A percentile compares a stretch with the other conserved stretches of the same genome.
Evolutionary conservation across 2,888 invertebrate genomes (phyloP).

Genomic region (Leptinotarsa juncta): DNA sequence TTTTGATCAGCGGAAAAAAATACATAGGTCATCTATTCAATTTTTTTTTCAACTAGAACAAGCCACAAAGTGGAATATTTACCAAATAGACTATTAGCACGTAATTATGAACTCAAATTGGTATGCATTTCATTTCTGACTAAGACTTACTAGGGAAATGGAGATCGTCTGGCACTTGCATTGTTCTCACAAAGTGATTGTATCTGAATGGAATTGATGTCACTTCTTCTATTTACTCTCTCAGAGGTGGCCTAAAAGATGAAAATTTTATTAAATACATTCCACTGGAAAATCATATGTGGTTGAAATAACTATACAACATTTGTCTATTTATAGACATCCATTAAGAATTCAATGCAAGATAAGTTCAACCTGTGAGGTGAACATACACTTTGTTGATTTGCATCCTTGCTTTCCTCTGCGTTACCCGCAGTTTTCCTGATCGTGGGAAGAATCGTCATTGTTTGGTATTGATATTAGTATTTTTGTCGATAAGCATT

Average conservation of each 20-base stretch:
- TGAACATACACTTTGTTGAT: conserved; percentile 61
- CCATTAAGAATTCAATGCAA: conserved; percentile 38
- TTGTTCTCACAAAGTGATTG: conserved; percentile 52
- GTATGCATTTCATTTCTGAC: background rate
- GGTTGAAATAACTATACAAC: conserved; percentile 18
- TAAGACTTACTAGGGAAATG: conserved; percentile 56
- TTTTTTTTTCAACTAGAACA: too few relatives aligned
- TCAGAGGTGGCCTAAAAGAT: conserved; percentile 59
- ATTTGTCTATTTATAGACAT: conserved; percentile 44
- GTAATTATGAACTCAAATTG: background rate
- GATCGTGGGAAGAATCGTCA: conserved; percentile 65
- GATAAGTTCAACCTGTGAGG: conserved; percentile 23
- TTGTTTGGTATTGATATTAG: conserved; percentile 40
- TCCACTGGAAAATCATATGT: conserved; percentile 27
- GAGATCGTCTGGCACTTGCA: conserved; percentile 53
- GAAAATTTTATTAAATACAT: conserved; percentile 31
- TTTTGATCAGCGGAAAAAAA: too few relatives aligned
- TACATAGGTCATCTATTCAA: too few relatives aligned
- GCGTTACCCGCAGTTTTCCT: conserved; percentile 55
- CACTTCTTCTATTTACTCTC: conserved; percentile 59
- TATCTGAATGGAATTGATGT: conserved; percentile 57
- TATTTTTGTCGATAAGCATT: conserved; percentile 1
- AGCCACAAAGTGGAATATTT: too few relatives aligned
- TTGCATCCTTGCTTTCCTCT: conserved; percentile 62
- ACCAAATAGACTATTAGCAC: too few relatives aligned